Percentiles rank a stretch among this genome's conserved stretches.
Evolutionary conservation across 1,140 invertebrate genomes (phyloP).

Genomic region (Hylaeus volcanicus): DNA sequence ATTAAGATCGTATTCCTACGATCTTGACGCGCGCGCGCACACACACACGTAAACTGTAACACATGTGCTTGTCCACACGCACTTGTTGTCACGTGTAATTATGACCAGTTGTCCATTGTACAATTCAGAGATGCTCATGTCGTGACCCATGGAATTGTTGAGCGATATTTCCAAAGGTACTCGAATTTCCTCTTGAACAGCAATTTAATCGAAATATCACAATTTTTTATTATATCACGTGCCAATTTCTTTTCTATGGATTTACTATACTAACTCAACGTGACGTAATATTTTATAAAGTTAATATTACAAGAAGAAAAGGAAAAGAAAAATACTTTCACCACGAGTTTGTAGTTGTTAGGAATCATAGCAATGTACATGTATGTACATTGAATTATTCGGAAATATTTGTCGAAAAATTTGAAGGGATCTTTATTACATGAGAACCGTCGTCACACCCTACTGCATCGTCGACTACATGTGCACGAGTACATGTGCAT

Average conservation of each 20-base stretch:
- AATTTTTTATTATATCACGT: too few relatives aligned
- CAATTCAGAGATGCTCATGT: slow-evolving; percentile 52
- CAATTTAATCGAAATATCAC: too few relatives aligned
- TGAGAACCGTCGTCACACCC: slow-evolving; percentile 52
- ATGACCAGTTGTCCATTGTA: slow-evolving; percentile 67
- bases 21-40: slow-evolving; percentile 42
- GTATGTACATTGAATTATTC: not conserved
- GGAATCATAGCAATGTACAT: too few relatives aligned
- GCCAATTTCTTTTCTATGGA: too few relatives aligned
- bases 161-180: not conserved
- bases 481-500: slow-evolving; percentile 49
- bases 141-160: not conserved
- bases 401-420: not conserved
- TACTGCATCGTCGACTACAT: slow-evolving; percentile 33
- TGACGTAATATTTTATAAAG: too few relatives aligned
- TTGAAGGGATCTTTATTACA: not conserved
- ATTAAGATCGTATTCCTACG: slow-evolving; percentile 60
- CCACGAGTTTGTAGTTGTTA: too few relatives aligned
- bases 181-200: too few relatives aligned
- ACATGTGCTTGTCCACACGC: slow-evolving; percentile 55
- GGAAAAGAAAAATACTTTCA: too few relatives aligned
- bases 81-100: slow-evolving; percentile 69
- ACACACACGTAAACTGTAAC: not conserved
- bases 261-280: too few relatives aligned
- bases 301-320: too few relatives aligned